phyloP scores from a whole-genome alignment of 2,113 vertebrate species.

The Coregonus clupeaformis region DNA sequence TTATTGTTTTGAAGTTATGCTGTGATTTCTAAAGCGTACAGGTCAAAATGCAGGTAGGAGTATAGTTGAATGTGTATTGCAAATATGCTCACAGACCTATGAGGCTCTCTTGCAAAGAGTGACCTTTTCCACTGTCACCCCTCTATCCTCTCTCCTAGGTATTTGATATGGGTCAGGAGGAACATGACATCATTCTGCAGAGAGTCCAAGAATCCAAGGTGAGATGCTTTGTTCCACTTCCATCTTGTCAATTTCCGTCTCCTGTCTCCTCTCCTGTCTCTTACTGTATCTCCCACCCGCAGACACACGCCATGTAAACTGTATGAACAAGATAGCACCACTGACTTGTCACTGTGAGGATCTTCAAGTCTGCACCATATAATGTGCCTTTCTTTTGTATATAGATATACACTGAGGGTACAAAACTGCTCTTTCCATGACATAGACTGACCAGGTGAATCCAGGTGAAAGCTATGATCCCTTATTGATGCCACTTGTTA shows the following conservation, averaged over 20 bases:
- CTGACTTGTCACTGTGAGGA: too few relatives aligned
- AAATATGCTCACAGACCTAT: conserved; percentile 3
- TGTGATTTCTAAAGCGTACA: not conserved
- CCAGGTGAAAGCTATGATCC: too few relatives aligned
- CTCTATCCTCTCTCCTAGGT: conserved; percentile 61
- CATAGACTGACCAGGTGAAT: too few relatives aligned
- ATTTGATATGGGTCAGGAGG: conserved; percentile 78
- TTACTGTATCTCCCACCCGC: too few relatives aligned
- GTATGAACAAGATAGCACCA: too few relatives aligned
- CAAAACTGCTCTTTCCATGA: too few relatives aligned
- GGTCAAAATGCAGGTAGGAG: not conserved
- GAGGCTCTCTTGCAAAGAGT: not conserved
- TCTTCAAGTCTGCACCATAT: too few relatives aligned
- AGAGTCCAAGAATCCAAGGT: conserved; percentile 83
- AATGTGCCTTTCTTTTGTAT: too few relatives aligned
- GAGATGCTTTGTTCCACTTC: conserved; percentile 5
- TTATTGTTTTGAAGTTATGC: not conserved
- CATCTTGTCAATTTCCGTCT: not conserved
- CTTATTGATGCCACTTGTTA: too few relatives aligned
- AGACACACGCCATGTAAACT: too few relatives aligned
- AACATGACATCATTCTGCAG: conserved; percentile 77
- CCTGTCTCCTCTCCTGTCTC: not conserved
- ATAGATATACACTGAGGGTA: too few relatives aligned
- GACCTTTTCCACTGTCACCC: conserved; percentile 11
- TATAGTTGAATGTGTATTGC: not conserved